These are phyloP conservation scores for Phalacrocorax pelagicus DNA, from an alignment of 2,113 vertebrate genomes.

Conservation along the genomic window DNA sequence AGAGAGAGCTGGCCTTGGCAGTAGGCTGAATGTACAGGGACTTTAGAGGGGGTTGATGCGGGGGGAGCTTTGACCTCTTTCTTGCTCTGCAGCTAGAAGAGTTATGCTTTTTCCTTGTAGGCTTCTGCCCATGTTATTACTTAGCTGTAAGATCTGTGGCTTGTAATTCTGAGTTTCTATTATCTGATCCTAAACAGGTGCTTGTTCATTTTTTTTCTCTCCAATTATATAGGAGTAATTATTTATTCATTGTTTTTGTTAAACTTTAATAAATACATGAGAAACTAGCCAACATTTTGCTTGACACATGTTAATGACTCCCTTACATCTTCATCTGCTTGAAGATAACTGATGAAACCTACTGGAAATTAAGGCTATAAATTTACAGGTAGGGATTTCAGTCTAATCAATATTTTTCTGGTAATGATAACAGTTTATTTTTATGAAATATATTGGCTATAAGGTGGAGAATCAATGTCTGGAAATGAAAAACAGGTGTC, in stretches of 20 bases:
- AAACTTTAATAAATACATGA: slow-evolving; percentile 4
- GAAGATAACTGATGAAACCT: slow-evolving; percentile 63
- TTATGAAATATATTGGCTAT: slow-evolving; percentile 60
- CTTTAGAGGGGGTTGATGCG: background rate
- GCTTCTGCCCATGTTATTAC: background rate
- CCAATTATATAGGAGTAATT: background rate
- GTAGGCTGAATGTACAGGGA: background rate
- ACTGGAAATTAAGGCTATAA: slow-evolving; percentile 75
- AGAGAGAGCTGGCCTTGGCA: background rate
- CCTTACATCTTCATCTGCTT: slow-evolving; percentile 58
- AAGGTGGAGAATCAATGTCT: slow-evolving; percentile 69
- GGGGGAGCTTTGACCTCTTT: background rate
- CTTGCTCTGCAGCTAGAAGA: background rate
- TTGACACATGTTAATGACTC: slow-evolving; percentile 47
- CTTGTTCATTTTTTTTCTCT: background rate
- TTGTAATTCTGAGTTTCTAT: background rate
- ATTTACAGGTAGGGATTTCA: slow-evolving; percentile 68
- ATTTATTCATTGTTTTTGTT: slow-evolving; percentile 28
- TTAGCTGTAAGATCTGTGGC: background rate
- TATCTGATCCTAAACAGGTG: background rate
- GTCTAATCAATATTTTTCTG: slow-evolving; percentile 76
- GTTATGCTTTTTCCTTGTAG: background rate
- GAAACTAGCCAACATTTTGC: slow-evolving; percentile 30
- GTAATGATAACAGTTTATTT: slow-evolving; percentile 70
- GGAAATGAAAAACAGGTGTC: slow-evolving; percentile 72